Conservation (phyloP, 2,888 invertebrate species). For the Calephelis perditalis region DNA sequence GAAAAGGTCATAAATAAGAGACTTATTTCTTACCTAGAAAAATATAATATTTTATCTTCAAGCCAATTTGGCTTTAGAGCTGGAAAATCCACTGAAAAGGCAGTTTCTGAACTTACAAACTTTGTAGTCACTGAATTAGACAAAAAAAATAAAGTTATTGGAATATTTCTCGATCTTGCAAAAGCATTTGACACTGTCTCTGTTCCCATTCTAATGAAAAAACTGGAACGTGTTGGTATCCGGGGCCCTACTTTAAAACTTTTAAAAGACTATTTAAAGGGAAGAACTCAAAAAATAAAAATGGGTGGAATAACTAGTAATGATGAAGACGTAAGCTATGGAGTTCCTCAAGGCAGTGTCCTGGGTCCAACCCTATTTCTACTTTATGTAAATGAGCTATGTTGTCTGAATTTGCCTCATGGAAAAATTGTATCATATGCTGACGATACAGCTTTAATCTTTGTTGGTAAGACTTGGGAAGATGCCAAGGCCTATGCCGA, state of each 20-base stretch:
- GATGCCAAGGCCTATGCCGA: not conserved
- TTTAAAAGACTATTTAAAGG: slow-evolving; percentile 4
- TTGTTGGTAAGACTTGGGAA: not conserved
- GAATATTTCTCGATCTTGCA: not conserved
- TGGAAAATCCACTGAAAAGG: not conserved
- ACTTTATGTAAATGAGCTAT: slow-evolving; percentile 2
- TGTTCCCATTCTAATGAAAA: not conserved
- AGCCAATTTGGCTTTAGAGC: not conserved
- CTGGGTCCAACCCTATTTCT: slow-evolving; percentile 10
- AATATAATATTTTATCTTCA: not conserved
- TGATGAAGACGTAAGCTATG: not conserved
- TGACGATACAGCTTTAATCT: slow-evolving; percentile 10
- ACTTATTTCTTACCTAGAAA: not conserved
- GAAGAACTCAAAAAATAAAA: slow-evolving; percentile 3
- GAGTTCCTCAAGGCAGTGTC: slow-evolving; percentile 14
- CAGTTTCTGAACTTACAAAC: not conserved
- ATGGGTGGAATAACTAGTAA: not conserved
- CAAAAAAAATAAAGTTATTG: not conserved
- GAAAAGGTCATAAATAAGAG: slow-evolving; percentile 2
- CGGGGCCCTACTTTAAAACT: not conserved
- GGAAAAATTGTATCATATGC: slow-evolving; percentile 9
- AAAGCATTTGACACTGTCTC: not conserved
- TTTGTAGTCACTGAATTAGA: not conserved
- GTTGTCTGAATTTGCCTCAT: not conserved
- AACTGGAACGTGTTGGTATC: slow-evolving; percentile 1